These are phyloP conservation scores for Cyanoderma ruficeps DNA, from an alignment of 2,113 vertebrate genomes.

Conservation along the genomic window DNA sequence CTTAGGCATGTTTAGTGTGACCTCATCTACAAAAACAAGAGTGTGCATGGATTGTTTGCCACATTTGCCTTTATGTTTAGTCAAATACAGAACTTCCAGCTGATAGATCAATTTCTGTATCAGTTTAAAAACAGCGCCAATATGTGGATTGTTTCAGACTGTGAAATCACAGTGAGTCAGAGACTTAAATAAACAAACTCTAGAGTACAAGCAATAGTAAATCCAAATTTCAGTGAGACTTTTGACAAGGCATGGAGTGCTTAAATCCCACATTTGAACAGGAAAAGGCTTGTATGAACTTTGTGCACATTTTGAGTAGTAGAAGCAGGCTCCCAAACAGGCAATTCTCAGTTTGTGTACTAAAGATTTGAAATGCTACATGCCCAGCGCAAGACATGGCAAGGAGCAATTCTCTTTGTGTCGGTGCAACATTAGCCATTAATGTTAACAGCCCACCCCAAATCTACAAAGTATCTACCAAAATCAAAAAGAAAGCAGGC, in stretches of 20 bases:
- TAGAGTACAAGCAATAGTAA: background rate
- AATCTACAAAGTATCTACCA: background rate
- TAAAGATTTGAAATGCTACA: background rate
- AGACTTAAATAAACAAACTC: background rate
- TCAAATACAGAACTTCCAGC: background rate
- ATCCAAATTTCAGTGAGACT: background rate
- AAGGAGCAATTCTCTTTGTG: background rate
- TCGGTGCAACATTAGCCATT: accelerated
- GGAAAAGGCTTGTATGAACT: background rate
- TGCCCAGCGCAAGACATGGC: background rate
- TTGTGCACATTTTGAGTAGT: background rate
- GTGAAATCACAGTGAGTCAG: background rate
- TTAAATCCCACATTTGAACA: background rate
- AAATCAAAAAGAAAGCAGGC: background rate
- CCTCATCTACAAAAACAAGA: background rate
- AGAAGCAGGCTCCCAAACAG: background rate
- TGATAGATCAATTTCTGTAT: background rate
- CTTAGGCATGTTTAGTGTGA: background rate
- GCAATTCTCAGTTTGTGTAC: background rate
- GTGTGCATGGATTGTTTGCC: background rate
- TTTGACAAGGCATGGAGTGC: background rate
- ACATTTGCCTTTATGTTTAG: background rate
- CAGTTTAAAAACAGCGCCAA: background rate
- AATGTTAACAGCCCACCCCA: background rate
- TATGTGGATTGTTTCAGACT: background rate